These are phyloP conservation scores for Drosophila subobscura DNA, from an alignment of 1,140 invertebrate genomes.

Conservation along the genomic window DNA sequence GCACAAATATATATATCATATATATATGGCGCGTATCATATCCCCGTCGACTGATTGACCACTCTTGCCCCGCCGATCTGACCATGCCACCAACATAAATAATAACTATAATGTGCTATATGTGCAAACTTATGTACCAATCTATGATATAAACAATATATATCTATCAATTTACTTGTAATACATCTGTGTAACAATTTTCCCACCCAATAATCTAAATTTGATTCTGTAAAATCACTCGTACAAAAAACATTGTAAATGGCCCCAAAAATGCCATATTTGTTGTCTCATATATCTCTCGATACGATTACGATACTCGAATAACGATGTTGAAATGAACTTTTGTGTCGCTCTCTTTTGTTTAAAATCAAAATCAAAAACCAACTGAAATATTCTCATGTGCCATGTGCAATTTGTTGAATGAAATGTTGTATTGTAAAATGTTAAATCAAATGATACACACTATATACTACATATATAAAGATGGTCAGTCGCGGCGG, in stretches of 20 bases:
- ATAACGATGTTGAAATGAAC: not conserved
- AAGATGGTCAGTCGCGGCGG: constrained; percentile 83
- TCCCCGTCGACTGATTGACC: constrained; percentile 79
- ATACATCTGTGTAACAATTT: constrained; percentile 21
- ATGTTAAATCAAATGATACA: constrained; percentile 23
- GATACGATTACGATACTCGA: not conserved
- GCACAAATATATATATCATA: constrained; percentile 22
- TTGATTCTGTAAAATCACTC: constrained; percentile 18
- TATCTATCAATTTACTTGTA: constrained; percentile 5
- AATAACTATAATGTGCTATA: constrained; percentile 27
- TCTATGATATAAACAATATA: constrained; percentile 20
- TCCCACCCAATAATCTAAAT: constrained; percentile 14
- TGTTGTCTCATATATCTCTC: constrained; percentile 23
- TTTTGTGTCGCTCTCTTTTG: constrained; percentile 15
- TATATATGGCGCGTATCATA: constrained; percentile 50
- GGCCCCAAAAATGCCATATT: constrained; percentile 34
- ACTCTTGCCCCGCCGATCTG: constrained; percentile 60
- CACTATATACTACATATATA: constrained; percentile 22
- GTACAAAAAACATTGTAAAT: constrained; percentile 40
- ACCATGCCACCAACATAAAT: constrained; percentile 28
- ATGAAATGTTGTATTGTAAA: constrained; percentile 12
- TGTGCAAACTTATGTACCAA: constrained; percentile 13
- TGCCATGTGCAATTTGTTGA: constrained; percentile 3
- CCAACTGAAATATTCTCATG: constrained; percentile 20
- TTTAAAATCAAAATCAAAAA: constrained; percentile 30